These are phyloP conservation scores for Polietes domitor DNA, from an alignment of 2,888 invertebrate species.

Conservation along the genomic window DNA sequence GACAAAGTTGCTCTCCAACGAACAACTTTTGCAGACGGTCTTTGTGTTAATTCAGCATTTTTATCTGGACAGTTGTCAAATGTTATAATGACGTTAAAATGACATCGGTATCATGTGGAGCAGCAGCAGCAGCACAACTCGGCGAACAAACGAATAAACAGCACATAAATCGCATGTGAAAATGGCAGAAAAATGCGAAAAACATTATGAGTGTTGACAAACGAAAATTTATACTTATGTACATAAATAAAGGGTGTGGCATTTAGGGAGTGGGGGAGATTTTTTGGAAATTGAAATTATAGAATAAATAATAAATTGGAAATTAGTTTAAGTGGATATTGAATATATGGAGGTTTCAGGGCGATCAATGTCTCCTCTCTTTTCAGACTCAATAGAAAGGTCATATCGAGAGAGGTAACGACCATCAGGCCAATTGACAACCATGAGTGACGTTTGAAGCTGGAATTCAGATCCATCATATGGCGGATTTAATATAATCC, in stretches of 20 bases:
- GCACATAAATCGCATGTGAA: background rate
- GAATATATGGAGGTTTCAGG: too few species aligned
- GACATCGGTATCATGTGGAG: conserved; percentile 16
- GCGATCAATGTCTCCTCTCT: too few species aligned
- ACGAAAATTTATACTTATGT: background rate
- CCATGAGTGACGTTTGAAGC: too few species aligned
- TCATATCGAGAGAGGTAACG: too few species aligned
- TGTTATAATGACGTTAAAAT: conserved; percentile 45
- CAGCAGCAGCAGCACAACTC: background rate
- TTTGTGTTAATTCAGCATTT: conserved; percentile 30
- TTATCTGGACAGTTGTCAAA: conserved; percentile 47
- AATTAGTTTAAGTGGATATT: too few species aligned
- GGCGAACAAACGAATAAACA: background rate
- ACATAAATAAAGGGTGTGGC: background rate
- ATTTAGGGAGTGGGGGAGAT: background rate
- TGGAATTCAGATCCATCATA: too few species aligned
- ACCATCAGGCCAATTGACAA: too few species aligned
- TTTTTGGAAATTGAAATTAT: background rate
- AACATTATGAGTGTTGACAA: conserved; percentile 15
- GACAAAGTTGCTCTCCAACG: conserved; percentile 24
- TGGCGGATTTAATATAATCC: too few species aligned
- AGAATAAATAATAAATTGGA: too few species aligned
- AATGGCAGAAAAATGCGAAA: conserved; percentile 11
- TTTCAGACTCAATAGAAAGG: too few species aligned
- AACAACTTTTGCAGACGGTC: conserved; percentile 40